Evolutionary conservation across 1,140 invertebrate genomes (phyloP).

Genomic region (Caerostris darwini): DNA sequence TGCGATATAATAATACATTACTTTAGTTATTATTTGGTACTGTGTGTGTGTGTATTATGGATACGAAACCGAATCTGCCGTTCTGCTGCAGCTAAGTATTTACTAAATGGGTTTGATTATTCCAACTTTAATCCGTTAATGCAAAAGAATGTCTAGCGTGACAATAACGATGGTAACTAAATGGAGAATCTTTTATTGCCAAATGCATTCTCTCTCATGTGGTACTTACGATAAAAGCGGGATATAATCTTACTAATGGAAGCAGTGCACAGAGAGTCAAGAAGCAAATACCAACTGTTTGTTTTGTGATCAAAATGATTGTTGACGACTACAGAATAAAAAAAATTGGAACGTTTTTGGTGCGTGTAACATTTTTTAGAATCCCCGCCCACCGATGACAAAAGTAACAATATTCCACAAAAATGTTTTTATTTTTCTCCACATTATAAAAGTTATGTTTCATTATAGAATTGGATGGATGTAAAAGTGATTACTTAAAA

Average conservation of each 20-base stretch:
- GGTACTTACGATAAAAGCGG: constrained; percentile 40
- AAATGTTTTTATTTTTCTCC: background rate
- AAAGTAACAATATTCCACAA: constrained; percentile 8
- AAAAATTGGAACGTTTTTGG: background rate
- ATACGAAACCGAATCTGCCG: background rate
- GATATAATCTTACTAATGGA: constrained; percentile 46
- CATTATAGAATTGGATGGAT: too few relatives aligned
- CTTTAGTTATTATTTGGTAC: constrained; percentile 15
- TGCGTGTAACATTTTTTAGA: background rate
- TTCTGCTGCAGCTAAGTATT: constrained; percentile 37
- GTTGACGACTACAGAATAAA: background rate
- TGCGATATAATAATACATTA: constrained; percentile 8
- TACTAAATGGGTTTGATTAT: constrained; percentile 71
- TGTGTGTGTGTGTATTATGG: background rate
- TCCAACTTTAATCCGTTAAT: constrained; percentile 66
- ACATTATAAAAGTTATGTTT: too few relatives aligned
- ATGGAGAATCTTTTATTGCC: constrained; percentile 31
- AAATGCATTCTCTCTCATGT: background rate
- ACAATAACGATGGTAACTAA: constrained; percentile 42
- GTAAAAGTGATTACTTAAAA: too few relatives aligned
- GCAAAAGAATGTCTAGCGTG: constrained; percentile 68
- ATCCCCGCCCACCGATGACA: background rate
- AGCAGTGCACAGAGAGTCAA: background rate
- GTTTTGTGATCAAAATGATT: constrained; percentile 10
- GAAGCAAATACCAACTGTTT: constrained; percentile 36